Evolutionary conservation across 2,113 vertebrate genomes (phyloP).

Genomic region (Varanus komodoensis): DNA sequence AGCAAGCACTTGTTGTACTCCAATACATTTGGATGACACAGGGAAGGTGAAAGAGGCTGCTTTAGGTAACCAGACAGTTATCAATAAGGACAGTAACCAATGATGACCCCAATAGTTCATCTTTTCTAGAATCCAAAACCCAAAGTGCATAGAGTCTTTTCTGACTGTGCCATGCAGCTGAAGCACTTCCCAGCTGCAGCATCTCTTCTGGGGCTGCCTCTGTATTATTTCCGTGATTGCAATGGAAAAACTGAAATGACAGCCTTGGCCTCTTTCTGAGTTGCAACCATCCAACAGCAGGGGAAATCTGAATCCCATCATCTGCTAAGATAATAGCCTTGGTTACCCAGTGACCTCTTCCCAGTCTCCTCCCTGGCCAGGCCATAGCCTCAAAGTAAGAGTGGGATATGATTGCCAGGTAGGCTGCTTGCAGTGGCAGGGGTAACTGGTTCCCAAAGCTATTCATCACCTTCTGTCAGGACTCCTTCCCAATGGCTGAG

Average conservation of each 20-base stretch:
- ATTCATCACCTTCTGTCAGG: slow-evolving; percentile 41
- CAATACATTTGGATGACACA: too few species aligned
- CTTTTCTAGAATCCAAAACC: neutral
- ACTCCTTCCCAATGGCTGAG: slow-evolving; percentile 13
- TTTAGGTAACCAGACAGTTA: neutral
- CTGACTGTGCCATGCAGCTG: neutral
- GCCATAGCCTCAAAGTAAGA: neutral
- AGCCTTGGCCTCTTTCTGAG: neutral
- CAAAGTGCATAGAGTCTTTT: neutral
- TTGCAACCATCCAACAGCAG: neutral
- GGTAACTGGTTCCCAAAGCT: slow-evolving; percentile 18
- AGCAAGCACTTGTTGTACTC: too few species aligned
- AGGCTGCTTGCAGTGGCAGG: slow-evolving; percentile 1
- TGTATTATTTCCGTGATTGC: neutral
- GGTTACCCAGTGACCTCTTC: neutral
- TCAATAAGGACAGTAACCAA: too few species aligned
- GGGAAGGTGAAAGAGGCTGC: too few species aligned
- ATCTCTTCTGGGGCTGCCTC: neutral
- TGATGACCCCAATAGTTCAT: neutral
- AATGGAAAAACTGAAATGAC: neutral
- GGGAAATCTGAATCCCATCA: neutral
- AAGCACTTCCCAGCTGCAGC: neutral
- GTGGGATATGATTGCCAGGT: slow-evolving; percentile 8
- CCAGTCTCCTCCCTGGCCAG: neutral
- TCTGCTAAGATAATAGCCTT: neutral